A percentile compares a stretch with the other conserved stretches of the same genome.
Conservation (phyloP, 2,888 invertebrate genomes). For the Ptilodon capucinus region DNA sequence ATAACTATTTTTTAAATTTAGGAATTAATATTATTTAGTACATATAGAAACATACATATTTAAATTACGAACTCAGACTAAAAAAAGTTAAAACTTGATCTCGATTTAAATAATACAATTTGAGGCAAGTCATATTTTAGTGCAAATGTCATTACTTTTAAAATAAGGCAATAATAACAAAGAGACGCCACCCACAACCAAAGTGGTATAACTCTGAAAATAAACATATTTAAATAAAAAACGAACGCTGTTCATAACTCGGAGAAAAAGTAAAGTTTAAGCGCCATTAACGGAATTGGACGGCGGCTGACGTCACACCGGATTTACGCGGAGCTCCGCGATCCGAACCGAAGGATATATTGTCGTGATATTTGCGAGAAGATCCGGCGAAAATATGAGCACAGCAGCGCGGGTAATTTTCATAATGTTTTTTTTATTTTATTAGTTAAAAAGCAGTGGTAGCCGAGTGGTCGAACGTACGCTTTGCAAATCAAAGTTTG, state of each 20-base stretch:
- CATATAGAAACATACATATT: too few relatives aligned
- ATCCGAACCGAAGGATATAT: constrained; percentile 33
- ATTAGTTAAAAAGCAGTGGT: too few relatives aligned
- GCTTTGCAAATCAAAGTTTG: too few relatives aligned
- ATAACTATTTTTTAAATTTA: too few relatives aligned
- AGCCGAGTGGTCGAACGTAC: too few relatives aligned
- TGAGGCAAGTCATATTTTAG: too few relatives aligned
- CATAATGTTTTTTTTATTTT: constrained; percentile 26
- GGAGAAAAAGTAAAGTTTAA: constrained; percentile 61
- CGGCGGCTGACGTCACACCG: constrained; percentile 55
- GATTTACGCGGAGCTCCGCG: constrained; percentile 46
- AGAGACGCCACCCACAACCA: constrained; percentile 1
- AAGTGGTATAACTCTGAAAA: constrained; percentile 22
- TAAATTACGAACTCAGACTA: too few relatives aligned
- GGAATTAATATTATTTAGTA: too few relatives aligned
- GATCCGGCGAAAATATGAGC: constrained; percentile 31
- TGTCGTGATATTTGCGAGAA: constrained; percentile 21
- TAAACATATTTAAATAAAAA: constrained; percentile 34
- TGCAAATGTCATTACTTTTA: too few relatives aligned
- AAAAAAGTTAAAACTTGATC: too few relatives aligned
- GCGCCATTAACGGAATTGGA: constrained; percentile 73
- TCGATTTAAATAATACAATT: too few relatives aligned
- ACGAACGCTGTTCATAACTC: constrained; percentile 50
- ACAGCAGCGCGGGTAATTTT: constrained; percentile 27
- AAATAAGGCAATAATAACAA: not conserved